Percentiles rank a stretch among this genome's conserved stretches.
Evolutionary conservation across 2,797 vertebrate genomes (phyloP).

Genomic region (Apodemus agrarius): DNA sequence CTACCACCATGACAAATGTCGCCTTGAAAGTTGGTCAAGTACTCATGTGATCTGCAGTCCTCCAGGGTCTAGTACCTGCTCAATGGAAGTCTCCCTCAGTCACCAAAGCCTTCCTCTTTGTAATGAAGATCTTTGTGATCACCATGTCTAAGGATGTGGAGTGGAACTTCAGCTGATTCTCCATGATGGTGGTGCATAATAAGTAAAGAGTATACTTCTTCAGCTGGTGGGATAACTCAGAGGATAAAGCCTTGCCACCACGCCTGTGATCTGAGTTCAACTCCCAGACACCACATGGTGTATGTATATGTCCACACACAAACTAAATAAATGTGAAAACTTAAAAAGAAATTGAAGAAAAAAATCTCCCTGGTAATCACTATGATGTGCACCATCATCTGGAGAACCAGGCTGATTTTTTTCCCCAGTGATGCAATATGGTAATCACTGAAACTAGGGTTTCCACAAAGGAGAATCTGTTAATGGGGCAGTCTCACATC

Average conservation of each 20-base stretch:
- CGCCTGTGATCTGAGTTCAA: conserved; percentile 58
- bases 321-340: neutral
- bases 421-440: neutral
- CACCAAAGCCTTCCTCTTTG: conserved; percentile 93
- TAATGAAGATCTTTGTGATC: conserved; percentile 95
- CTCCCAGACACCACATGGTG: neutral
- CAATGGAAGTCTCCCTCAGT: conserved; percentile 95
- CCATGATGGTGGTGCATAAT: conserved; percentile 91
- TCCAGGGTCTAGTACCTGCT: conserved; percentile 95
- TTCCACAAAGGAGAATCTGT: neutral
- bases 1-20: conserved; percentile 97
- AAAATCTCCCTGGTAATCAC: conserved; percentile 86
- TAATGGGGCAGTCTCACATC: neutral
- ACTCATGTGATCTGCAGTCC: conserved; percentile 97
- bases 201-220: conserved; percentile 91
- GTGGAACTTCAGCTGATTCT: conserved; percentile 95
- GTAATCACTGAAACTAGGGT: neutral
- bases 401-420: neutral
- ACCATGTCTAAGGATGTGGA: conserved; percentile 96
- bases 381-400: neutral
- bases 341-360: conserved; percentile 68
- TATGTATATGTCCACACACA: neutral
- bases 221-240: neutral
- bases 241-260: neutral
- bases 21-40: conserved; percentile 96